These are phyloP conservation scores for Trachymyrmex septentrionalis DNA, from an alignment of 1,140 invertebrate species.

Conservation along the genomic window DNA sequence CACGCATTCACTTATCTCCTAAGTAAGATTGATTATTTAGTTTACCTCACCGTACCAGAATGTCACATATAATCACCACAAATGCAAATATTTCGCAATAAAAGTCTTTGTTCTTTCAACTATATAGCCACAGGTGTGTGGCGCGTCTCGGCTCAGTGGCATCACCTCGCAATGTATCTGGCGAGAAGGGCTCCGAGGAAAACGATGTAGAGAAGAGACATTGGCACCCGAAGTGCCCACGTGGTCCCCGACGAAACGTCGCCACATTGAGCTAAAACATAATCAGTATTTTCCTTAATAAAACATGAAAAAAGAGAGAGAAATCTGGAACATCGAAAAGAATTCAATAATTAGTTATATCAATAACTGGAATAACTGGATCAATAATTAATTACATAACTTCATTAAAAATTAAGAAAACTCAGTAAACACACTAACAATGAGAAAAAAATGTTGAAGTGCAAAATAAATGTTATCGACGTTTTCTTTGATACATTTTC, in stretches of 20 bases:
- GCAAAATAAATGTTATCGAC: no score
- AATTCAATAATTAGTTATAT: no score
- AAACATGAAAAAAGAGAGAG: background rate
- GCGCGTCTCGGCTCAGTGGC: conserved; percentile 75
- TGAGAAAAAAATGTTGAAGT: no score
- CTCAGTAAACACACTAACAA: background rate
- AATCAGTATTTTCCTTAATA: background rate
- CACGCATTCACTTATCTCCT: conserved; percentile 62
- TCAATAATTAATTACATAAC: background rate
- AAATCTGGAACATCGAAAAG: background rate
- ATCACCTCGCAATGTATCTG: conserved; percentile 82
- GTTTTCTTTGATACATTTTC: no score
- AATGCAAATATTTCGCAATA: conserved; percentile 53
- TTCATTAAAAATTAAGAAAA: background rate
- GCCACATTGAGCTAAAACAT: conserved; percentile 81
- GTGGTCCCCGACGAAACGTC: conserved; percentile 81
- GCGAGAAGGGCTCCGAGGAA: conserved; percentile 73
- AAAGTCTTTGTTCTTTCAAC: conserved; percentile 63
- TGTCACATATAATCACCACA: conserved; percentile 42
- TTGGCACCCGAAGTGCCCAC: conserved; percentile 78
- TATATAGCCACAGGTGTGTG: conserved; percentile 73
- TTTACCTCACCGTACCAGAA: conserved; percentile 54
- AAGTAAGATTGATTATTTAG: conserved; percentile 72
- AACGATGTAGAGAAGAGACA: conserved; percentile 74
- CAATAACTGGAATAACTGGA: no score